Percentiles rank a stretch among this genome's conserved stretches.
These are phyloP conservation scores for Haliclystus octoradiatus DNA, from an alignment of 30 jellyfish, hydroid and myxozoan genomes.

Conservation along the genomic window DNA sequence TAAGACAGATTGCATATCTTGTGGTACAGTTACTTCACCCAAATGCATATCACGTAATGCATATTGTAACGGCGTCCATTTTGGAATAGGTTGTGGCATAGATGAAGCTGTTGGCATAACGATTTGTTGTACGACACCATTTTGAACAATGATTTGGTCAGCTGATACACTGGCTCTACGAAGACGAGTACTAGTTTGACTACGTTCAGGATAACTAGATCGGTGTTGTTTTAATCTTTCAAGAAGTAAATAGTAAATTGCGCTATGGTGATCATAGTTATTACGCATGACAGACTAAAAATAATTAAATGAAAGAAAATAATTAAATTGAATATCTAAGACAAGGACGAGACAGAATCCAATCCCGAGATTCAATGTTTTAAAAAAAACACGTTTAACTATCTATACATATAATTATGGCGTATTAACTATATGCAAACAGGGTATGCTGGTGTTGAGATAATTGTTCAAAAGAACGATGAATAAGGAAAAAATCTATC, in stretches of 20 bases:
- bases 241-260: slow-evolving; percentile 74
- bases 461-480: too few relatives aligned
- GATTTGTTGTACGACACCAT: slow-evolving; percentile 50
- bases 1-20: slow-evolving; percentile 30
- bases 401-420: too few relatives aligned
- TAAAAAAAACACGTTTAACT: too few relatives aligned
- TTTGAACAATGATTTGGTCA: slow-evolving; percentile 75
- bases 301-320: not conserved
- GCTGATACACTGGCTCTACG: slow-evolving; percentile 93
- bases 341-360: not conserved
- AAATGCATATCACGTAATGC: slow-evolving; percentile 83
- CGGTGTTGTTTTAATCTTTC: slow-evolving; percentile 89
- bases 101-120: slow-evolving; percentile 31
- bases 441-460: too few relatives aligned
- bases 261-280: slow-evolving; percentile 84
- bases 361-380: too few relatives aligned
- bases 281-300: slow-evolving; percentile 71
- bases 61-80: slow-evolving; percentile 70
- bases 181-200: slow-evolving; percentile 58
- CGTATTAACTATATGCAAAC: too few relatives aligned
- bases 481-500: too few relatives aligned
- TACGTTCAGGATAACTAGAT: slow-evolving; percentile 88
- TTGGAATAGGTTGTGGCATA: slow-evolving; percentile 64
- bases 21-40: slow-evolving; percentile 78
- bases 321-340: not conserved